Percentiles rank a stretch among this genome's conserved stretches.
These are phyloP conservation scores for Cheilosia vernalis DNA, from an alignment of 2,888 invertebrate species.

Conservation along the genomic window DNA sequence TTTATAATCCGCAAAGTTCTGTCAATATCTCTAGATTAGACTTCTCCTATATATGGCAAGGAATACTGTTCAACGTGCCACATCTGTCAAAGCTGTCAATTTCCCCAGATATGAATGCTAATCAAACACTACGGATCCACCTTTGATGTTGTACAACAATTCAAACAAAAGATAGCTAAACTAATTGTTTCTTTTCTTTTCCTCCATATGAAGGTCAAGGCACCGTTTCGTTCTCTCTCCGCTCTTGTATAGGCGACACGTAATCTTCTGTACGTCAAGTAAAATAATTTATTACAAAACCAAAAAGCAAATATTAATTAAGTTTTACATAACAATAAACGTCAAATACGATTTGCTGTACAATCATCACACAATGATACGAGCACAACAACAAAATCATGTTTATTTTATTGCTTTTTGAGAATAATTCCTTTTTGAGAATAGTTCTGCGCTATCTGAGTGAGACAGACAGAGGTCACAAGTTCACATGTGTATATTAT, in stretches of 20 bases:
- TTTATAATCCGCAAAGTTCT: too few species aligned
- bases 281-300: conserved; percentile 17
- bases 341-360: conserved; percentile 15
- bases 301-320: conserved; percentile 41
- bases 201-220: conserved; percentile 11
- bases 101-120: background rate
- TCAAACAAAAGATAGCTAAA: background rate
- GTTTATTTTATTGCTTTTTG: conserved; percentile 16
- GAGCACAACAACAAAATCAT: conserved; percentile 15
- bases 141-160: background rate
- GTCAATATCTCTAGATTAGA: too few species aligned
- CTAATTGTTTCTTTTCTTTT: background rate
- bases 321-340: conserved; percentile 49
- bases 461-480: conserved; percentile 21
- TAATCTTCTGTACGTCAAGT: background rate
- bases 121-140: background rate
- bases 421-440: conserved; percentile 1
- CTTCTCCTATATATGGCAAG: too few species aligned
- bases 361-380: conserved; percentile 23
- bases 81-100: background rate
- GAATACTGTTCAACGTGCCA: too few species aligned
- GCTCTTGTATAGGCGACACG: background rate
- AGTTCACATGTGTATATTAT: conserved; percentile 6
- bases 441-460: conserved; percentile 30
- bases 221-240: background rate